phyloP scores from a whole-genome alignment of 2,888 invertebrate species.

The Chelonus formosanus region DNA sequence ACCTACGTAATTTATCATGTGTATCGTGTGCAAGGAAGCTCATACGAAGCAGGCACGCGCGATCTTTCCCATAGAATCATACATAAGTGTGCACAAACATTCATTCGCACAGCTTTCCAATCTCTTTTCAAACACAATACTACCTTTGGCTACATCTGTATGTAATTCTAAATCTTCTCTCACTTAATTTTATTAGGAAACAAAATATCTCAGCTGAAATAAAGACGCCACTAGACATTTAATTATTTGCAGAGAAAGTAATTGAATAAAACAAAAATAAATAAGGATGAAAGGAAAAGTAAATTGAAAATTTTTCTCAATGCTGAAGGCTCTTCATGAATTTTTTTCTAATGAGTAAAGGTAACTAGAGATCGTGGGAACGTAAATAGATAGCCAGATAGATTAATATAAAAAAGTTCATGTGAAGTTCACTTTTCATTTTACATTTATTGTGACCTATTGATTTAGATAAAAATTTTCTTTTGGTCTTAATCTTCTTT shows the following conservation, averaged over 20 bases:
- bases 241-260: too few relatives aligned
- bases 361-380: too few relatives aligned
- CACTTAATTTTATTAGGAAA: not conserved
- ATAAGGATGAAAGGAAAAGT: too few relatives aligned
- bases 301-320: too few relatives aligned
- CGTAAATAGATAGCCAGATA: too few relatives aligned
- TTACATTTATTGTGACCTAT: not conserved
- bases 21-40: conserved; percentile 2
- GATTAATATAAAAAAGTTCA: too few relatives aligned
- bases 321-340: too few relatives aligned
- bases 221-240: too few relatives aligned
- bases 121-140: conserved; percentile 14
- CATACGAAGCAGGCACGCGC: conserved; percentile 18
- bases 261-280: too few relatives aligned
- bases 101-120: conserved; percentile 34
- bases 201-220: not conserved
- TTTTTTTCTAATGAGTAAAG: too few relatives aligned
- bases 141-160: not conserved
- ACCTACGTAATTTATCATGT: conserved; percentile 22
- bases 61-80: conserved; percentile 32
- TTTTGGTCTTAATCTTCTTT: conserved; percentile 6
- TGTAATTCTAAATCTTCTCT: not conserved
- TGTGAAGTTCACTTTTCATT: not conserved
- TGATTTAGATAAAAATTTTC: conserved; percentile 2
- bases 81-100: conserved; percentile 13